Evolutionary conservation across 2,797 vertebrate genomes (phyloP), one percentile per base, ranked within the genome.

Genomic region (Coranthus polyacanthus): DNA sequence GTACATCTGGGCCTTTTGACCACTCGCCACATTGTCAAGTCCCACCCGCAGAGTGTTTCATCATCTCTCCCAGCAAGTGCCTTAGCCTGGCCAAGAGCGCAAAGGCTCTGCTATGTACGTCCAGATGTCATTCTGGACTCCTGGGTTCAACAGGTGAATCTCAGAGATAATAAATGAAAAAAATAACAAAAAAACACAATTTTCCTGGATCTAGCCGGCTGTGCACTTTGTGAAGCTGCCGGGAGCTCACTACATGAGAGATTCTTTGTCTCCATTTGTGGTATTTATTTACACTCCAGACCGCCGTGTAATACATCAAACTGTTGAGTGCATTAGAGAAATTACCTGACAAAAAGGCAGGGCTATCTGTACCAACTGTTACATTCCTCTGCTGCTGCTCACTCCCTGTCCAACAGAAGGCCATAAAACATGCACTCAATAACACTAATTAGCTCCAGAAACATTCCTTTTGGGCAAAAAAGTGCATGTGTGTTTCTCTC

Each of bases 391-490:
- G 68, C 68, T 79, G 70, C 69, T 77, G 84, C 83, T 89, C 84
- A 75, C 87, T 89, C 83, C 83, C 78, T 75, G 78, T 86, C 75
- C 86, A 86, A 73, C 83, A 84, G 41, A 75, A 82, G 68, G 82
- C 81, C 86, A 87, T 89, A 88, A 91, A 92, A 86, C 80, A 80
- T 80, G 79, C 76, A 75, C 73, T 84, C 82, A 89, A 87, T 86
- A 88, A 89, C 89, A 87, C 88, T 92, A 90, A 92, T 92, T 89
- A 91, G 84, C 88, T 91, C 84, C 90, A 92, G 88, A 89, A 87
- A 85, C 82, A 87, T 91, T 92, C 87, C 82, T 89, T 78, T 82
- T 68, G 79, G 67, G 39, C 47, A 57, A 85, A 72, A 52, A 55
- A 68, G 46, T 36, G 55, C 62, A 36, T 56, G 70, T 65, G 72